Conservation (phyloP, 92 coral and sea anemone species). For the Epizoanthus scotinus region DNA sequence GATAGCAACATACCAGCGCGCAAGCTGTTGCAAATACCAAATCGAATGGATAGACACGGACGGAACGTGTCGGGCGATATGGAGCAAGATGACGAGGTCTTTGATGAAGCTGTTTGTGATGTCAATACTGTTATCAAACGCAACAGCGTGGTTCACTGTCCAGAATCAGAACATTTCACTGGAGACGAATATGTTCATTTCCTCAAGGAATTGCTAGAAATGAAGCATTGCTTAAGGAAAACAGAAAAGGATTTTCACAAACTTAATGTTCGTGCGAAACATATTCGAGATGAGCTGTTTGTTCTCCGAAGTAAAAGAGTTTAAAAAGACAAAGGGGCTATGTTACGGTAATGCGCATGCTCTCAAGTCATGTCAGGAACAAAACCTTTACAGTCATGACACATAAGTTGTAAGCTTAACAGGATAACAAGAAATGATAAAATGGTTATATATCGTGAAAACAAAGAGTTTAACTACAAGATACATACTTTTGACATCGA, state of each 20-base stretch:
- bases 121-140: no score
- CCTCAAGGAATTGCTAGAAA: not conserved
- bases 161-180: not conserved
- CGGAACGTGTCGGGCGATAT: not conserved
- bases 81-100: not conserved
- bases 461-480: no score
- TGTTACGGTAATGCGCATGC: no score
- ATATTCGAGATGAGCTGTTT: not conserved
- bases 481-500: no score
- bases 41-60: not conserved
- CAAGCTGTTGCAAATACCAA: not conserved
- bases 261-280: not conserved
- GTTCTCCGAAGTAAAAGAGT: not conserved
- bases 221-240: constrained; percentile 1
- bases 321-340: no score
- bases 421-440: no score
- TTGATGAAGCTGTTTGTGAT: not conserved
- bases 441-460: no score
- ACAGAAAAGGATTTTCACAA: constrained; percentile 18
- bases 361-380: no score
- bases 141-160: not conserved
- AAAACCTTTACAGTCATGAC: no score
- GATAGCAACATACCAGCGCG: not conserved
- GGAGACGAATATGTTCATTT: constrained; percentile 1
- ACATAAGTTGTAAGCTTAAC: no score